These are phyloP conservation scores for Amyelois transitella DNA, from an alignment of 1,140 invertebrate genomes.

Conservation along the genomic window DNA sequence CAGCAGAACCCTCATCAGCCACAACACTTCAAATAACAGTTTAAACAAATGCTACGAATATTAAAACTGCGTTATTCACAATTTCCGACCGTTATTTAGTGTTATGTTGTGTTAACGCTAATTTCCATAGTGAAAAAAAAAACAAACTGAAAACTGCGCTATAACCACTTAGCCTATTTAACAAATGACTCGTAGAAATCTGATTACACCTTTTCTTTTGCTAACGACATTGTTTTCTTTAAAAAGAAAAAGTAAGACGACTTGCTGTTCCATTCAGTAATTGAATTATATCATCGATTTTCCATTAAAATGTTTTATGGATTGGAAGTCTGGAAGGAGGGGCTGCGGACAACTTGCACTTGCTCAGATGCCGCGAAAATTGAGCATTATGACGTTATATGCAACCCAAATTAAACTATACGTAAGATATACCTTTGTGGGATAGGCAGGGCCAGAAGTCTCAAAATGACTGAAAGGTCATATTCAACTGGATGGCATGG, in stretches of 20 bases:
- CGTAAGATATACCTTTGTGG: too few relatives aligned
- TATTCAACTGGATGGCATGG: too few relatives aligned
- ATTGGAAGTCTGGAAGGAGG: slow-evolving; percentile 58
- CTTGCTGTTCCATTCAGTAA: slow-evolving; percentile 52
- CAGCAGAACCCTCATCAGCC: too few relatives aligned
- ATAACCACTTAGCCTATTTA: slow-evolving; percentile 50
- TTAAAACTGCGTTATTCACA: too few relatives aligned
- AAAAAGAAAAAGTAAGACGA: slow-evolving; percentile 39
- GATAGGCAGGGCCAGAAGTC: too few relatives aligned
- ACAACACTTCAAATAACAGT: too few relatives aligned
- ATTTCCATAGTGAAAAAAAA: too few relatives aligned
- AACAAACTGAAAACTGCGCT: background rate
- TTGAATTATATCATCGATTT: slow-evolving; percentile 73
- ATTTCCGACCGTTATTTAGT: too few relatives aligned
- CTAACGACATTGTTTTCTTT: slow-evolving; percentile 1
- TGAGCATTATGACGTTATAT: background rate
- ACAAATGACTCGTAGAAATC: slow-evolving; percentile 56
- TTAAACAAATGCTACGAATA: too few relatives aligned
- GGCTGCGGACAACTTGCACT: slow-evolving; percentile 19
- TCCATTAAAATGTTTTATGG: slow-evolving; percentile 73
- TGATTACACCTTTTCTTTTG: slow-evolving; percentile 26
- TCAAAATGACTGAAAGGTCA: too few relatives aligned
- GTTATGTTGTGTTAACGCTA: too few relatives aligned
- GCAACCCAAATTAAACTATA: too few relatives aligned
- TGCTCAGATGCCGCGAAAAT: background rate